Evolutionary conservation across 2,888 invertebrate genomes (phyloP), one percentile per base, ranked within the genome.

Genomic region (Cepaea hortensis): DNA sequence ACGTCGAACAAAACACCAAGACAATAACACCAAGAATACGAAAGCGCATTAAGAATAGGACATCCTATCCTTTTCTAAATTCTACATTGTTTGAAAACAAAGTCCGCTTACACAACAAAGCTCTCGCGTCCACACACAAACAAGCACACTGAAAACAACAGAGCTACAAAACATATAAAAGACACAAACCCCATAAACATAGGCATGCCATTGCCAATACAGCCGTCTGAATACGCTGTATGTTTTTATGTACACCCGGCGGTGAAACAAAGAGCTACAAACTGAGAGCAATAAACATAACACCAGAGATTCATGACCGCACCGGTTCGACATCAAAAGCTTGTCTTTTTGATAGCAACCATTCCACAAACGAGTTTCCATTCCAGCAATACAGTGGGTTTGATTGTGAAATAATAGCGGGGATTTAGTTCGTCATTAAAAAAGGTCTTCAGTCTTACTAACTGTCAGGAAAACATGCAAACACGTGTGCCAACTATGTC

Each of bases 361-460:
- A 61, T 80, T 73, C 70, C 48, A 20, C 48, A 72, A 62, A 61
- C n/a, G 65, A 11, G 72, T 9, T 55, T 79, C 35, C 55, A 72
- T 55, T 73, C 15, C 70, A 73, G 48, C 50, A n/a, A 76, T 20
- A 62, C 23, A 46, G 62, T 35, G 6, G 65, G 11, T 73, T 82
- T 82, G 50, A 82, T 82, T n/a, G 82, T 11, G 55, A 82, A 73
- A 73, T 82, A 82, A 73, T 82, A 50, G 73, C 82, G 7, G 23
- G 11, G 46, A 73, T 82, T 72, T 82, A 70, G n/a, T 73, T 73
- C 13, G 35, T 61, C 73, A 72, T 82, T 82, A 73, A 82, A 18
- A 61, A 35, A 3, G 55, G 23, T 50, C 73, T 23, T 73, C 18
- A 65, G 72, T 61, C 35, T 55, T 15, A 55, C 70, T 73, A 35